These are phyloP conservation scores for Pissodes strobi DNA, from an alignment of 1,140 invertebrate genomes.

Conservation along the genomic window DNA sequence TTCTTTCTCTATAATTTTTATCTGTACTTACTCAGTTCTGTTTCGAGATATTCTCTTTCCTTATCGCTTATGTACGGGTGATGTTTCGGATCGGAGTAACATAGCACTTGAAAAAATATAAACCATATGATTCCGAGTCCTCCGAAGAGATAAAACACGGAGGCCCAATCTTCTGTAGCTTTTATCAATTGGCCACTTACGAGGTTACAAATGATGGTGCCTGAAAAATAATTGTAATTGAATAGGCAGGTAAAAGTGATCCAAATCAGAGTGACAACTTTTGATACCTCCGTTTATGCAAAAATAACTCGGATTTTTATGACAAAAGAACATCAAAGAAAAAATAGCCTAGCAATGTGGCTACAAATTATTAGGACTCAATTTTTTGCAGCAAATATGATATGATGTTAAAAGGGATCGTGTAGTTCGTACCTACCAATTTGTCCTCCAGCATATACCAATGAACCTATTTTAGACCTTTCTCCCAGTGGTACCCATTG, in stretches of 20 bases:
- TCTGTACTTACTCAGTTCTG: slow-evolving; percentile 57
- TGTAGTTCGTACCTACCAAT: slow-evolving; percentile 47
- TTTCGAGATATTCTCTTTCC: slow-evolving; percentile 76
- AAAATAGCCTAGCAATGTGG: too few relatives aligned
- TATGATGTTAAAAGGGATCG: too few relatives aligned
- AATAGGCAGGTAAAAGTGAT: too few relatives aligned
- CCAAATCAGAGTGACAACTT: too few relatives aligned
- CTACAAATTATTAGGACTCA: too few relatives aligned
- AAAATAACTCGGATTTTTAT: too few relatives aligned
- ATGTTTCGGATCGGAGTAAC: slow-evolving; percentile 75
- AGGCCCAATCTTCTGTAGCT: slow-evolving; percentile 70
- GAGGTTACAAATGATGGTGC: slow-evolving; percentile 74
- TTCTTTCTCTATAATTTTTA: background rate
- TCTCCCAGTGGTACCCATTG: slow-evolving; percentile 77
- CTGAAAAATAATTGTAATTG: slow-evolving; percentile 40
- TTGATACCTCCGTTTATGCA: too few relatives aligned
- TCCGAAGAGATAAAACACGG: slow-evolving; percentile 85
- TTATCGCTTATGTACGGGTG: slow-evolving; percentile 83
- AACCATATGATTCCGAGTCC: slow-evolving; percentile 74
- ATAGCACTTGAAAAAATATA: slow-evolving; percentile 67
- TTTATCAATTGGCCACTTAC: slow-evolving; percentile 72
- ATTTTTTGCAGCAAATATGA: too few relatives aligned
- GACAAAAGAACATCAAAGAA: too few relatives aligned
- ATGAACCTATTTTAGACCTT: slow-evolving; percentile 71
- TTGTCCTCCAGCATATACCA: slow-evolving; percentile 75